Evolutionary conservation across 2,113 vertebrate genomes (phyloP).

Genomic region (Xyrauchen texanus): DNA sequence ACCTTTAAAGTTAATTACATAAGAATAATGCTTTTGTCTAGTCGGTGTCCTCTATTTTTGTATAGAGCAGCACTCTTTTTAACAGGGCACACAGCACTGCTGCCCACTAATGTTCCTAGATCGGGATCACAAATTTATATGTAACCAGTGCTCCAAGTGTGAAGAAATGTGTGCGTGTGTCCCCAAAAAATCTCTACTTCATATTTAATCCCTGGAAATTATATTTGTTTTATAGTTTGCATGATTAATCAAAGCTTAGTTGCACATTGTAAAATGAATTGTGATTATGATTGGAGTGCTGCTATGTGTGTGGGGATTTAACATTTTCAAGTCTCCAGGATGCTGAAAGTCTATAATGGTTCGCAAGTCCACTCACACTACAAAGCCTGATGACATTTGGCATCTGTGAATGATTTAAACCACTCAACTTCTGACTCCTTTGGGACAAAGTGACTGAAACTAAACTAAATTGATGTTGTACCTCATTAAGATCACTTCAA

Average conservation of each 20-base stretch:
- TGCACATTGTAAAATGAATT: not conserved
- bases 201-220: too few species aligned
- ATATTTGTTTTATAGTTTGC: not conserved
- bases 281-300: not conserved
- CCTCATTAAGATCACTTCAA: not conserved
- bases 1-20: too few species aligned
- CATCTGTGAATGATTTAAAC: conserved; percentile 12
- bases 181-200: too few species aligned
- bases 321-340: conserved; percentile 22
- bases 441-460: not conserved
- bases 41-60: too few species aligned
- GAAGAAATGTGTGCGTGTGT: too few species aligned
- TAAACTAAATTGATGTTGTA: not conserved
- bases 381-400: conserved; percentile 4
- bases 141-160: too few species aligned
- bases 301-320: not conserved
- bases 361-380: not conserved
- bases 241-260: not conserved
- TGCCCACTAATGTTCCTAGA: too few species aligned
- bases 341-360: not conserved
- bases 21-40: too few species aligned
- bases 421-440: not conserved
- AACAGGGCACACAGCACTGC: too few species aligned
- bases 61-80: too few species aligned
- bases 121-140: too few species aligned